phyloP scores from a whole-genome alignment of 2,888 invertebrate species.

The Keiferia lycopersicella region DNA sequence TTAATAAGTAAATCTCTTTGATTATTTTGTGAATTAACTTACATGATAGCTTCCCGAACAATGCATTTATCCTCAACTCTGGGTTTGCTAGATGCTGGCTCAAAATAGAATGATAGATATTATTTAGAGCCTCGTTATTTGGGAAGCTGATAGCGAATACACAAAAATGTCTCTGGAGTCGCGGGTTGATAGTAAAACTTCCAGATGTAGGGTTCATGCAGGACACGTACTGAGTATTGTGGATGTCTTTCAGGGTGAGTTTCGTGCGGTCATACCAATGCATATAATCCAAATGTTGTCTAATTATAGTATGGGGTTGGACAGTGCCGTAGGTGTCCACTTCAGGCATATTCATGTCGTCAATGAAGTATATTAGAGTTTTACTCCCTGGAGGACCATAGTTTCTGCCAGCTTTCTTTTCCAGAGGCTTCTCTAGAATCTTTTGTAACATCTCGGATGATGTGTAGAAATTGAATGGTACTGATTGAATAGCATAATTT shows the following conservation, averaged over 20 bases:
- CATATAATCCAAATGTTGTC: constrained; percentile 97
- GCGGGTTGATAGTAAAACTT: constrained; percentile 97
- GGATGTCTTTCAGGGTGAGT: constrained; percentile 94
- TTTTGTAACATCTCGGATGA: constrained; percentile 96
- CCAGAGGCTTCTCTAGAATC: constrained; percentile 95
- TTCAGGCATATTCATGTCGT: constrained; percentile 99
- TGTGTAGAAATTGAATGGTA: constrained; percentile 98
- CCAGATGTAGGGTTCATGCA: constrained; percentile 99
- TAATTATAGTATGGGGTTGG: constrained; percentile 96
- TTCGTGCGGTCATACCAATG: constrained; percentile 95
- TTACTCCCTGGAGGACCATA: constrained; percentile 98
- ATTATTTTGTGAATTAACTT: constrained; percentile 35
- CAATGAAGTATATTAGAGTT: constrained; percentile 96
- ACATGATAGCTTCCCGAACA: constrained; percentile 84
- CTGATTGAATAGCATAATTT: constrained; percentile 93
- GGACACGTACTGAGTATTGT: constrained; percentile 97
- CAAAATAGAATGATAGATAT: constrained; percentile 94
- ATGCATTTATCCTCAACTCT: constrained; percentile 88
- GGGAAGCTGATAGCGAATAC: constrained; percentile 94
- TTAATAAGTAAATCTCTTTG: too few species aligned
- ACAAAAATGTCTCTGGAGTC: constrained; percentile 94
- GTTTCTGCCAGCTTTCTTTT: constrained; percentile 97
- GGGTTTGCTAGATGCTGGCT: constrained; percentile 91
- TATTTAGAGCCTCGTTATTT: constrained; percentile 89
- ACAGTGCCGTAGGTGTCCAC: constrained; percentile 95